Evolutionary conservation across 2,797 vertebrate genomes (phyloP).

Genomic region (Helostoma temminkii): DNA sequence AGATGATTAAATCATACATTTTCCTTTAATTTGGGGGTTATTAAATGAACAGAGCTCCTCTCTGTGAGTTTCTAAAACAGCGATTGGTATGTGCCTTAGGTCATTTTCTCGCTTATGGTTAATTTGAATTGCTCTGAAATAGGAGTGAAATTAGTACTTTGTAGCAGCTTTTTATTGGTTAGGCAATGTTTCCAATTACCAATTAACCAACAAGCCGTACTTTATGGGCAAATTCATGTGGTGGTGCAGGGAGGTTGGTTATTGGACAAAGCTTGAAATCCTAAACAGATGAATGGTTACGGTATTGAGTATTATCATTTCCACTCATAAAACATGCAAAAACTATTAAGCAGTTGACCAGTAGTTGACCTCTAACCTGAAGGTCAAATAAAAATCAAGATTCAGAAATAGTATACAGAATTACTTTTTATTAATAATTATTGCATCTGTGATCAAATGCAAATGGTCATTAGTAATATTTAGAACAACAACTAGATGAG

Average conservation of each 20-base stretch:
- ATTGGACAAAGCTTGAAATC: constrained; percentile 58
- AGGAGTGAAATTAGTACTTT: constrained; percentile 67
- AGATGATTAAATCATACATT: constrained; percentile 86
- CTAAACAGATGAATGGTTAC: constrained; percentile 64
- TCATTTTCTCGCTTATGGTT: constrained; percentile 73
- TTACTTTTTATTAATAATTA: too few species aligned
- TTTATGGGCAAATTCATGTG: constrained; percentile 62
- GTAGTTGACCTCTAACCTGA: constrained; percentile 17
- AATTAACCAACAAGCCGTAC: constrained; percentile 61
- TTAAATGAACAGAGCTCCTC: constrained; percentile 84
- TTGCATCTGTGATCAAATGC: not conserved
- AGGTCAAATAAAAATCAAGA: not conserved
- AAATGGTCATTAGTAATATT: too few species aligned
- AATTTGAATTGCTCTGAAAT: constrained; percentile 69
- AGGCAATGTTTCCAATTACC: constrained; percentile 66
- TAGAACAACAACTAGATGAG: too few species aligned
- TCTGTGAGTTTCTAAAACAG: constrained; percentile 72
- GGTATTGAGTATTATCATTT: constrained; percentile 47
- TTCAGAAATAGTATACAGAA: not conserved
- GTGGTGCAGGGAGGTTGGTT: constrained; percentile 30
- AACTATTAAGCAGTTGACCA: constrained; percentile 9
- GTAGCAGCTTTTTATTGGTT: constrained; percentile 67
- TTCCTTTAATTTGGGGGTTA: constrained; percentile 85
- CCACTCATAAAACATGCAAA: constrained; percentile 37
- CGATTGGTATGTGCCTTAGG: constrained; percentile 66